phyloP scores from a whole-genome alignment of 2,113 vertebrate species.

The Ovis canadensis region DNA sequence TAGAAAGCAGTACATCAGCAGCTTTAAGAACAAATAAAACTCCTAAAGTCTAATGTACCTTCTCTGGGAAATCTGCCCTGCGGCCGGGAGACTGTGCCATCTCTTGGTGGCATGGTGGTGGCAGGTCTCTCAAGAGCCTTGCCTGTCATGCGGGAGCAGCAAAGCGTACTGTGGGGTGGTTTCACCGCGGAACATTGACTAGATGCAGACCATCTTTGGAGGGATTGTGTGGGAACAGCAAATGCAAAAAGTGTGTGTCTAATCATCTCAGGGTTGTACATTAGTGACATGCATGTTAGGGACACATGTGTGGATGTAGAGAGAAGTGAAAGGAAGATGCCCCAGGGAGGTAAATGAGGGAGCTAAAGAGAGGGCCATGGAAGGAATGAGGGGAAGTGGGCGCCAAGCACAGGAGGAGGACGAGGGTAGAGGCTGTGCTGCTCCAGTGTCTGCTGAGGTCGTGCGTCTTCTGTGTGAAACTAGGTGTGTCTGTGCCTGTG shows the following conservation, averaged over 20 bases:
- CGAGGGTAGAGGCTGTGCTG: rapidly evolving
- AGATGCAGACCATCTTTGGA: background rate
- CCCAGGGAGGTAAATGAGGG: rapidly evolving
- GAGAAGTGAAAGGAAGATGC: no score
- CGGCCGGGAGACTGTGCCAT: background rate
- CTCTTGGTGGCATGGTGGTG: background rate
- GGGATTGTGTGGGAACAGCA: background rate
- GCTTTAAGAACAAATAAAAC: background rate
- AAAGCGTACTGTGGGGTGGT: rapidly evolving
- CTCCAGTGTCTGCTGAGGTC: rapidly evolving
- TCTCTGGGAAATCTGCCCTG: background rate
- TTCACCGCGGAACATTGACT: rapidly evolving
- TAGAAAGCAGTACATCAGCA: background rate
- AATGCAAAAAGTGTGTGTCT: background rate
- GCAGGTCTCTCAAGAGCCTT: rapidly evolving
- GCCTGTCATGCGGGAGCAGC: rapidly evolving
- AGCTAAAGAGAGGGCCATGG: background rate
- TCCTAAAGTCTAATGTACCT: background rate
- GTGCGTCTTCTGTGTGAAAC: rapidly evolving
- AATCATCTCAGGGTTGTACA: background rate
- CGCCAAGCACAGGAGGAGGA: no score
- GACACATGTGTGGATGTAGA: rapidly evolving
- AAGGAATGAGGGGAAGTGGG: background rate
- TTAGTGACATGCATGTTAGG: rapidly evolving
- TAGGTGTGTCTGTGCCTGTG: rapidly evolving